A percentile compares a stretch with the other conserved stretches of the same genome.
These are phyloP conservation scores for Tachysurus fulvidraco DNA, from an alignment of 2,113 vertebrate species.

Conservation along the genomic window DNA sequence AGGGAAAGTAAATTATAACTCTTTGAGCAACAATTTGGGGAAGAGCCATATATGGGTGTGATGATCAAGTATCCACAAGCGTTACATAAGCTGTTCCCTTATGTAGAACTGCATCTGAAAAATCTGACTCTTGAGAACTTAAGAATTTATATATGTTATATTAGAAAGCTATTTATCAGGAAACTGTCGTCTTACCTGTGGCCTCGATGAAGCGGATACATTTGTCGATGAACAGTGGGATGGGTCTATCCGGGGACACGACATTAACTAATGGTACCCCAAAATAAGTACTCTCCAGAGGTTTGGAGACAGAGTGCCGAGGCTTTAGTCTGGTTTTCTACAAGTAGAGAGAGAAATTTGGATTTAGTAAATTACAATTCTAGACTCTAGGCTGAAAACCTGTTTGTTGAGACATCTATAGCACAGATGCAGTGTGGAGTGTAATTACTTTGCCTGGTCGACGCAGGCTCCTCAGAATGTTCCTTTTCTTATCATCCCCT, in stretches of 20 bases:
- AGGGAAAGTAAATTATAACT: neutral
- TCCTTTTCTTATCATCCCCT: conserved; percentile 82
- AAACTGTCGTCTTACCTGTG: conserved; percentile 74
- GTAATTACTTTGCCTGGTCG: conserved; percentile 87
- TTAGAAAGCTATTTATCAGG: neutral
- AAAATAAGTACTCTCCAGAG: conserved; percentile 89
- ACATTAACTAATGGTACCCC: conserved; percentile 84
- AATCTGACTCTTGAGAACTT: neutral
- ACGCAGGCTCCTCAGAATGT: conserved; percentile 89
- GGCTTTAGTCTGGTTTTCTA: conserved; percentile 91
- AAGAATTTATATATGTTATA: neutral
- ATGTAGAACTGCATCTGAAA: neutral
- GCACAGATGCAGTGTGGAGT: conserved; percentile 12
- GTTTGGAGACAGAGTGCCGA: conserved; percentile 87
- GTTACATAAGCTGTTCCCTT: neutral
- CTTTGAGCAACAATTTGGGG: neutral
- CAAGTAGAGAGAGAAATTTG: conserved; percentile 39
- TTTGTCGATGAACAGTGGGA: conserved; percentile 92
- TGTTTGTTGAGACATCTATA: neutral
- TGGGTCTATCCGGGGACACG: conserved; percentile 85
- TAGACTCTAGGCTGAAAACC: neutral
- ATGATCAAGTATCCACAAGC: neutral
- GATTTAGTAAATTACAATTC: neutral
- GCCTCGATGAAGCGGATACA: conserved; percentile 94
- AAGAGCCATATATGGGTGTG: neutral